These are phyloP conservation scores for Leptodactylus fuscus DNA, from an alignment of 2,113 vertebrate species.

Conservation along the genomic window DNA sequence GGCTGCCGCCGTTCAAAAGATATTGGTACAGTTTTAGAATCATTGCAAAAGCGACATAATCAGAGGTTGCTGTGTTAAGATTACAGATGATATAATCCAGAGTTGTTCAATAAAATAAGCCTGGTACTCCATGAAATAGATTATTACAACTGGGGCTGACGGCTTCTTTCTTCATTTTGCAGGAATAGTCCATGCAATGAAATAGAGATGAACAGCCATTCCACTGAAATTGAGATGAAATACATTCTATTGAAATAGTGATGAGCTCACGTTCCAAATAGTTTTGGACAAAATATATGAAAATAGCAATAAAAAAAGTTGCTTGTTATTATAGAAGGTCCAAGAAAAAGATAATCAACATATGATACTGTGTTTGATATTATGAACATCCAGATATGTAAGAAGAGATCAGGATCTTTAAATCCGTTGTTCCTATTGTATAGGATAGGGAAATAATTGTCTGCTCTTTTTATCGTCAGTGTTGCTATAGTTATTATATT, in stretches of 20 bases:
- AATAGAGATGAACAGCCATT: constrained; percentile 23
- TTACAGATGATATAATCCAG: constrained; percentile 43
- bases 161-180: constrained; percentile 24
- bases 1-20: constrained; percentile 40
- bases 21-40: constrained; percentile 41
- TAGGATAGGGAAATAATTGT: too few relatives aligned
- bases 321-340: background rate
- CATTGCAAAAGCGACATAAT: constrained; percentile 37
- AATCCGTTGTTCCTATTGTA: too few relatives aligned
- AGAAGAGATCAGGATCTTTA: too few relatives aligned
- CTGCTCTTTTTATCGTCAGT: too few relatives aligned
- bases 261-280: background rate
- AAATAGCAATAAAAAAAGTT: background rate
- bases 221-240: constrained; percentile 8
- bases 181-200: constrained; percentile 6
- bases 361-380: background rate
- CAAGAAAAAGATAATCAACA: background rate
- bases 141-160: constrained; percentile 14
- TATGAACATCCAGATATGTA: too few relatives aligned
- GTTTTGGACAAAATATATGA: background rate
- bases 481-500: too few relatives aligned
- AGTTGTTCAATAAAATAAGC: constrained; percentile 45
- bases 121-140: constrained; percentile 37
- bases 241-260: background rate
- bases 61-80: constrained; percentile 38